Evolutionary conservation across 2,888 invertebrate species (phyloP), one percentile per base, ranked within the genome.

Genomic region (Chrysina gloriosa): DNA sequence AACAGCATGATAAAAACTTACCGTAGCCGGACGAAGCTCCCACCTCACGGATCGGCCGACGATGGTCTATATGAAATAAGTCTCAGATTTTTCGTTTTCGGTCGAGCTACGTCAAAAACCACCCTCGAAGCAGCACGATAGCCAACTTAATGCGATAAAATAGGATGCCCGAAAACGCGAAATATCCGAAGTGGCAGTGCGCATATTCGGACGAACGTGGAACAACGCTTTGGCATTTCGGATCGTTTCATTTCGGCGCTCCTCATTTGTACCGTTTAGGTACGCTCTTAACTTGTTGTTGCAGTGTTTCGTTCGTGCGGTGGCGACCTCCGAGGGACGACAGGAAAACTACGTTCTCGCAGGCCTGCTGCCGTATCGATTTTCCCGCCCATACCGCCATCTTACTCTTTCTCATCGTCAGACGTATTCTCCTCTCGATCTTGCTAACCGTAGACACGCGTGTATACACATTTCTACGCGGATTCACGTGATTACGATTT

Each of bases 111-210:
- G 52, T 47, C 54, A 54, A 54, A 65, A 80, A 82, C 80, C 83
- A 81, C 82, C 83, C 81, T 82, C 76, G 77, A 77, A 81, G 81
- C 76, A 80, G 79, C 83, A 83, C 83, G 82, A 78, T 79, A 78
- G 82, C 82, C 83, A 83, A 83, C 83, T 83, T 83, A 83, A 80
- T 82, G 83, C 75, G 77, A 79, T 74, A 75, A 83, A 82, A 82
- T 81, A 81, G 80, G 75, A 29, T 29, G 31, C 79, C 81, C 79
- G 81, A 81, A 80, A 82, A 82, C 81, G 79, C 79, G 81, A 81
- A 80, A 79, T 77, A 74, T 75, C 77, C 75, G 77, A 74, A 75
- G 72, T 71, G 69, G 71, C 69, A 77, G 70, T 77, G 81, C 81
- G 81, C 81, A 81, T 79, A 80, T 77, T 80, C 80, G 77, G 71